phyloP scores from a whole-genome alignment of 2,797 vertebrate genomes.

The Furcifer pardalis region DNA sequence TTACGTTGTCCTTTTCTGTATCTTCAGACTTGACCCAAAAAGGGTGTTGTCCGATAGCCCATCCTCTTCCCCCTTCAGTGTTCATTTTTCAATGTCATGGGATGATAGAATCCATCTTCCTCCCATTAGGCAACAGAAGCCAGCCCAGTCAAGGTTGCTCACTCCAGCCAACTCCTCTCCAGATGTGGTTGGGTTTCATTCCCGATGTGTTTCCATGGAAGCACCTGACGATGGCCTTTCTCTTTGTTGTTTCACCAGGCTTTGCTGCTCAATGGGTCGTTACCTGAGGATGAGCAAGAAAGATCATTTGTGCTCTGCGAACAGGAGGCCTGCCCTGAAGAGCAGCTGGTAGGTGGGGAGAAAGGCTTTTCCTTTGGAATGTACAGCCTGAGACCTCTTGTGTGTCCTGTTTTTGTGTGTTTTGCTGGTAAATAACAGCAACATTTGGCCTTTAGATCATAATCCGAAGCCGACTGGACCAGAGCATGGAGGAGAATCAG shows the following conservation, averaged over 20 bases:
- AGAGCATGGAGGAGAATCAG: constrained; percentile 92
- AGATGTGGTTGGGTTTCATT: not conserved
- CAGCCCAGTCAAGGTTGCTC: accelerated
- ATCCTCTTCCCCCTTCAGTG: not conserved
- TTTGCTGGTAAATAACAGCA: not conserved
- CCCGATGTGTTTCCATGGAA: constrained; percentile 10
- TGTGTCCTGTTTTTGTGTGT: not conserved
- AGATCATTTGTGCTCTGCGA: constrained; percentile 82
- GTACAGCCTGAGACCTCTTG: not conserved
- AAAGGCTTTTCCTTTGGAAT: not conserved
- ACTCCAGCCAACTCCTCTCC: constrained; percentile 22
- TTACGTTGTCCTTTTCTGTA: not conserved
- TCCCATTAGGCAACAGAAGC: not conserved
- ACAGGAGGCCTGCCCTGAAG: constrained; percentile 83
- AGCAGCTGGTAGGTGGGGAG: constrained; percentile 85
- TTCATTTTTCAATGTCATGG: not conserved
- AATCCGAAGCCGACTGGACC: constrained; percentile 91
- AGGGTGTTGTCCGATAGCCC: not conserved
- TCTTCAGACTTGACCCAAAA: not conserved
- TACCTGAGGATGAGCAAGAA: constrained; percentile 93
- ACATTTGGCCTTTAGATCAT: constrained; percentile 82
- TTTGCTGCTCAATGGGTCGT: constrained; percentile 89
- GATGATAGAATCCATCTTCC: not conserved
- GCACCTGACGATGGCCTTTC: constrained; percentile 43
- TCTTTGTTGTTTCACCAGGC: constrained; percentile 77